Base-by-base conservation (phyloP, 2,888 invertebrate genomes). In the Ennomos fuscantarius region DNA sequence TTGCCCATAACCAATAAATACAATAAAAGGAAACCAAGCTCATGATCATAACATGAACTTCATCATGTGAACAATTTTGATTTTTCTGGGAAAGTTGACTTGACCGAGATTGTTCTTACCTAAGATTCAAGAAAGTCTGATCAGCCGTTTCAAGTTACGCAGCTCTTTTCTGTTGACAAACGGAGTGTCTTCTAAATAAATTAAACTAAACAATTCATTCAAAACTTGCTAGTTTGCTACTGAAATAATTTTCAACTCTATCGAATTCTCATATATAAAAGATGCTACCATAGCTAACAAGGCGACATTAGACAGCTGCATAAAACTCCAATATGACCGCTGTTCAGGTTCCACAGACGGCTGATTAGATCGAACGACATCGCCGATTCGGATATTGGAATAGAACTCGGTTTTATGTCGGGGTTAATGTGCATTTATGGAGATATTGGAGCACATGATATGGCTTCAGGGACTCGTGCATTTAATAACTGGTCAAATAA, bases 281-380 rank as follows among this genome's bases (percentile, higher is more conserved):
- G 57, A 43, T 52, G 56, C 53, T 60, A 6, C 24, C 24, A 24
- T 24, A 3, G 3, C 15, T n/a, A n/a, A 15, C 24, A 6, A 24
- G 66, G 73, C 70, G 76, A 74, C 74, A 75, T 69, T 72, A 71
- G 76, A 72, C 62, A 64, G 65, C 69, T 72, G 76, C 76, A 79
- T 79, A 76, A 77, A 78, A 73, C 66, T 69, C 69, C 68, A 67
- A 69, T 66, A 57, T 49, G 56, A 65, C 47, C 56, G 68, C 69
- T 55, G 63, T 65, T 62, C 65, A 66, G 74, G 75, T 73, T 66
- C 70, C 67, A 64, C 70, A 72, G 66, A 69, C 66, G 70, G 69
- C 47, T 60, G 70, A 74, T 72, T 70, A 71, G 63, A 68, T 69
- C 69, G 66, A 64, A 66, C 71, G 72, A 63, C 70, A 60, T 60